phyloP scores from a whole-genome alignment of 1,140 invertebrate genomes.

The Cydia fagiglandana region DNA sequence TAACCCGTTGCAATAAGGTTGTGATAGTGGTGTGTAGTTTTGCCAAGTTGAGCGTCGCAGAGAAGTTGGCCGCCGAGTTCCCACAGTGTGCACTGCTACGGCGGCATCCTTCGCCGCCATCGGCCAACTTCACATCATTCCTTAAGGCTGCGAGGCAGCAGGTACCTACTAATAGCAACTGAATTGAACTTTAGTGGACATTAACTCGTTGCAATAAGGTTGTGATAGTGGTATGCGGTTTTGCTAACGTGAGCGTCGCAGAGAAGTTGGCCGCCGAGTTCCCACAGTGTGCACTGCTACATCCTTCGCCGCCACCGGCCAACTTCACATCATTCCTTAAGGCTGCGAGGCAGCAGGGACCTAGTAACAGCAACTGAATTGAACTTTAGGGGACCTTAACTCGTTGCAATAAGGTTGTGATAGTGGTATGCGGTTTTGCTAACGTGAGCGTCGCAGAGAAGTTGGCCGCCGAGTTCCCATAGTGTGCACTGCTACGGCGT shows the following conservation, averaged over 20 bases:
- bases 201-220: conserved; percentile 43
- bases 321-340: conserved; percentile 95
- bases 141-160: conserved; percentile 88
- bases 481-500: conserved; percentile 84
- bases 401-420: conserved; percentile 43
- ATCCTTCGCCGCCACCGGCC: conserved; percentile 88
- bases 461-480: too few relatives aligned
- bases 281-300: too few relatives aligned
- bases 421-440: conserved; percentile 71
- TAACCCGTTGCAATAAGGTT: conserved; percentile 43
- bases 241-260: conserved; percentile 95
- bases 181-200: too few relatives aligned
- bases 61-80: conserved; percentile 49
- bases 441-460: conserved; percentile 93
- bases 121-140: conserved; percentile 92
- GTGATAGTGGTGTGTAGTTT: too few relatives aligned
- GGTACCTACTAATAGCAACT: conserved; percentile 19
- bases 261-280: conserved; percentile 53
- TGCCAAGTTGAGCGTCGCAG: conserved; percentile 95
- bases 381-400: too few relatives aligned
- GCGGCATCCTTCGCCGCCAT: conserved; percentile 86
- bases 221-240: too few relatives aligned
- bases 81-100: too few relatives aligned
- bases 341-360: conserved; percentile 82
- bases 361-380: too few relatives aligned